Conservation (phyloP, 2,797 vertebrate genomes). For the Microtus agrestis region DNA sequence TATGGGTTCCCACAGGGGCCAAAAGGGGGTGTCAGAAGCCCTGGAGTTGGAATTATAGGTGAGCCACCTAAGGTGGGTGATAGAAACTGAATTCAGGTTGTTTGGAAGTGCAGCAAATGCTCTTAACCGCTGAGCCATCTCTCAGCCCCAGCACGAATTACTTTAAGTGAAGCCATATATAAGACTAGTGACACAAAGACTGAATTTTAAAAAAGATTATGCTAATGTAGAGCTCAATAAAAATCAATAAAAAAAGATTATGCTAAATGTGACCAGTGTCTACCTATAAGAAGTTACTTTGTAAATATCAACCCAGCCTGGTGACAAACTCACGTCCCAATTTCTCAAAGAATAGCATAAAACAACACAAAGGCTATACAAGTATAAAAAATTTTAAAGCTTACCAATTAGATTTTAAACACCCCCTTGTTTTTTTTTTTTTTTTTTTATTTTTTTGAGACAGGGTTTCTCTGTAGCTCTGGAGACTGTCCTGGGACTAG, state of each 20-base stretch:
- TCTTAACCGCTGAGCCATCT: not conserved
- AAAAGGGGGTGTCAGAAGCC: not conserved
- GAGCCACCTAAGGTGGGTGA: not conserved
- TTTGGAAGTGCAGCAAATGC: not conserved
- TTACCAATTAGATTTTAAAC: conserved; percentile 27
- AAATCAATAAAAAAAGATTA: conserved; percentile 10
- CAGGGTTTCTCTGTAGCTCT: no score
- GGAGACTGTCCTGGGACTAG: no score
- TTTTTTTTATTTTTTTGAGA: no score
- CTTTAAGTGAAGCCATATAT: conserved; percentile 44
- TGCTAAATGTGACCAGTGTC: not conserved
- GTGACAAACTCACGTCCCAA: conserved; percentile 55
- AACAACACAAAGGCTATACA: conserved; percentile 28
- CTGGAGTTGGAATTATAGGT: not conserved
- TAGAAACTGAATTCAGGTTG: not conserved
- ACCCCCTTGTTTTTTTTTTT: no score
- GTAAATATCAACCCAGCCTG: conserved; percentile 23
- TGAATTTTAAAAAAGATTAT: not conserved
- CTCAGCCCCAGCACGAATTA: not conserved
- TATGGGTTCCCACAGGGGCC: no score
- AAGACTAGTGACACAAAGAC: not conserved
- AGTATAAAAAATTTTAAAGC: conserved; percentile 24
- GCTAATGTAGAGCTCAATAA: no score
- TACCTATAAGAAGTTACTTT: not conserved
- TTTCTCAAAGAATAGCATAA: conserved; percentile 67